Conservation (phyloP, 1,140 invertebrate genomes). For the Leptopilina clavipes region DNA sequence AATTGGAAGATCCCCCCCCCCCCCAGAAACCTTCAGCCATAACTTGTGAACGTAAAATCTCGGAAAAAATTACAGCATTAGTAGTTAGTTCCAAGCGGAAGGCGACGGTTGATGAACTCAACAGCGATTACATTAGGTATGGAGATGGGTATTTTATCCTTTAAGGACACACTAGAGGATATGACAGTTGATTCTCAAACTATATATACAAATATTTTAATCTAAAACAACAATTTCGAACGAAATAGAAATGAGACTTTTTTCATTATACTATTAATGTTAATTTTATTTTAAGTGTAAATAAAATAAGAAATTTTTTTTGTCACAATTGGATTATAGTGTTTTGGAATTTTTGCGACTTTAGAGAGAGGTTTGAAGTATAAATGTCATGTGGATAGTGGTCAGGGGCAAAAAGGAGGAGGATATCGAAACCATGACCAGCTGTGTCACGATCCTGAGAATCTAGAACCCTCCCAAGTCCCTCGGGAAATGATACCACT, state of each 20-base stretch:
- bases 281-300: too few relatives aligned
- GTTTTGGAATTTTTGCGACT: neutral
- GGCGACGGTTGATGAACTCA: constrained; percentile 59
- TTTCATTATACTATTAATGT: too few relatives aligned
- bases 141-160: constrained; percentile 46
- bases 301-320: too few relatives aligned
- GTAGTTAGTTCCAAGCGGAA: constrained; percentile 68
- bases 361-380: neutral
- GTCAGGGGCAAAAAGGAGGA: constrained; percentile 36
- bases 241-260: neutral
- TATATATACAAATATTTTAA: neutral
- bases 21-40: too few relatives aligned
- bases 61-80: constrained; percentile 65
- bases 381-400: constrained; percentile 3
- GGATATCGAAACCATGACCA: constrained; percentile 54
- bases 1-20: constrained; percentile 59
- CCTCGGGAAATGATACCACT: constrained; percentile 74
- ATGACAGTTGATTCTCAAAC: constrained; percentile 19
- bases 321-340: too few relatives aligned
- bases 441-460: constrained; percentile 57
- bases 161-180: constrained; percentile 45
- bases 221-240: neutral
- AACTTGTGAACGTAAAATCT: constrained; percentile 65
- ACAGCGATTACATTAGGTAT: constrained; percentile 54
- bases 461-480: constrained; percentile 55